Conservation (phyloP, 1,140 invertebrate species). For the Delia radicum region DNA sequence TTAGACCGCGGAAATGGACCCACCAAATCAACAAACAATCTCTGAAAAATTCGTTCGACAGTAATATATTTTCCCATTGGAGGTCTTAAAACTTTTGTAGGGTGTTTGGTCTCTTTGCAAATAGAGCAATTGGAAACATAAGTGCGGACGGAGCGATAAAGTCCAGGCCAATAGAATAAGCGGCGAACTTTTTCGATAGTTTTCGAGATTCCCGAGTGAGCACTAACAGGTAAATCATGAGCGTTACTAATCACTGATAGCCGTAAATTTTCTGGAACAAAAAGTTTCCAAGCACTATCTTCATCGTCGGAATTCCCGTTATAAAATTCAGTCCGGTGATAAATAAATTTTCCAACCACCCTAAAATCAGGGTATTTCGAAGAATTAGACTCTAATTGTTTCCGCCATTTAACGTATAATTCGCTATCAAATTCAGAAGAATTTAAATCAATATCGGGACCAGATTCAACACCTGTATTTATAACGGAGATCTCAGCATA, state of each 20-base stretch:
- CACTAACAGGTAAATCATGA: constrained; percentile 1
- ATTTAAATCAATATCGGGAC: background rate
- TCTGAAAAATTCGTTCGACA: background rate
- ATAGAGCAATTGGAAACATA: constrained; percentile 14
- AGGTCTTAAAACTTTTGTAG: constrained; percentile 19
- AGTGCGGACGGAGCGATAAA: constrained; percentile 4
- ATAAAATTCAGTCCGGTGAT: constrained; percentile 24
- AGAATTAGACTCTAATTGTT: background rate
- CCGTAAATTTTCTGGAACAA: constrained; percentile 16
- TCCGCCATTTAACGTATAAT: background rate
- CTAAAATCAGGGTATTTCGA: background rate
- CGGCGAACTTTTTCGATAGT: constrained; percentile 20
- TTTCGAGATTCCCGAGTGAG: constrained; percentile 17
- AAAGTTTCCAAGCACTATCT: constrained; percentile 24
- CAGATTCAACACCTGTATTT: background rate
- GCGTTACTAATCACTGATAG: background rate
- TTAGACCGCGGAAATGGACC: constrained; percentile 16
- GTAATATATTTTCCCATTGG: constrained; percentile 18
- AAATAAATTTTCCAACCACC: background rate
- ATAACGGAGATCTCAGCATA: background rate
- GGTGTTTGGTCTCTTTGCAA: constrained; percentile 29
- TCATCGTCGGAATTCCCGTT: background rate
- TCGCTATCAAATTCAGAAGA: background rate
- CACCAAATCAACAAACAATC: constrained; percentile 6
- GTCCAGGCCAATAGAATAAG: constrained; percentile 28